phyloP scores from a whole-genome alignment of 2,797 vertebrate species.

The Lepilemur septentrionalis region DNA sequence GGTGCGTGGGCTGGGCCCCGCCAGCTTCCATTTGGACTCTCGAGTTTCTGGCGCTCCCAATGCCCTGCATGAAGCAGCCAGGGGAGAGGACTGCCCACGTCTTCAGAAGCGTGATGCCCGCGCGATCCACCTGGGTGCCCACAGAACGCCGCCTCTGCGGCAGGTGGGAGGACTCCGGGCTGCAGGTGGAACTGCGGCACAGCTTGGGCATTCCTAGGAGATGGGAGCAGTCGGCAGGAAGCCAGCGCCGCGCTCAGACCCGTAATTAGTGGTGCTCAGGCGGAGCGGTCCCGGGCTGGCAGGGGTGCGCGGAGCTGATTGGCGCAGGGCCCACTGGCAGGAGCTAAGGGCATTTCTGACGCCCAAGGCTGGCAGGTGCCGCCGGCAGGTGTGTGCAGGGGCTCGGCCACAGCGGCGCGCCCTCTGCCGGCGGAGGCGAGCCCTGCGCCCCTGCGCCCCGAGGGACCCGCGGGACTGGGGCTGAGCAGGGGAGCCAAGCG shows the following conservation, averaged over 20 bases:
- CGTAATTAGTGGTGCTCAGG: not conserved
- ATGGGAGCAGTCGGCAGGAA: not conserved
- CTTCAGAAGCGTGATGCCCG: not conserved
- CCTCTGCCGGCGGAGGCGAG: not conserved
- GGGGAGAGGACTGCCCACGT: too few species aligned
- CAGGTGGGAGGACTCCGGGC: not conserved
- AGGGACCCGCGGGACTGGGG: too few species aligned
- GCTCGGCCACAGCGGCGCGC: accelerated
- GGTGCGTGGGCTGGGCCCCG: accelerated
- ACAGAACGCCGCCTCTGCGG: accelerated
- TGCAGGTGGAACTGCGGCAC: not conserved
- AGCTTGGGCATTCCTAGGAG: not conserved
- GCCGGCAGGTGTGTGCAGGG: accelerated
- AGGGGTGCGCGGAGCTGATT: accelerated
- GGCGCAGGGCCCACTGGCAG: not conserved
- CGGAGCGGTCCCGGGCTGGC: accelerated
- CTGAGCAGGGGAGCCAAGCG: not conserved
- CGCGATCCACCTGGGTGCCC: too few species aligned
- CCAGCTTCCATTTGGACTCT: not conserved
- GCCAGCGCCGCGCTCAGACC: not conserved
- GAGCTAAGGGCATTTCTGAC: not conserved
- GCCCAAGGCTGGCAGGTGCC: not conserved
- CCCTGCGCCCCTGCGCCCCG: not conserved
- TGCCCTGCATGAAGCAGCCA: not conserved
- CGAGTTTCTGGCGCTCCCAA: not conserved